A percentile compares a stretch with the other conserved stretches of the same genome.
phyloP scores from a whole-genome alignment of 2,113 vertebrate species.

The Indicator indicator region DNA sequence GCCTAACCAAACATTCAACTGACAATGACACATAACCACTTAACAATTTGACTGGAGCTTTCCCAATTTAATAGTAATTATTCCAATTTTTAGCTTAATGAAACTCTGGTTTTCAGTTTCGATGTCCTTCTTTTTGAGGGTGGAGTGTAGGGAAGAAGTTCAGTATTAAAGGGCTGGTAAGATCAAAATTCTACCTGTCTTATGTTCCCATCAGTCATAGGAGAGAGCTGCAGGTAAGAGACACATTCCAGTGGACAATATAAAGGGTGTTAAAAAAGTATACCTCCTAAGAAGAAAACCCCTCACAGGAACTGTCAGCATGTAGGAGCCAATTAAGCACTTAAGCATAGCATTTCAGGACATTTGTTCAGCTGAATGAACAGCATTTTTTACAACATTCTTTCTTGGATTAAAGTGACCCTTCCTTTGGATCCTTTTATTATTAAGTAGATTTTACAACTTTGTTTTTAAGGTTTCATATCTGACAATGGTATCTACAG shows the following conservation, averaged over 20 bases:
- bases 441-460: background rate
- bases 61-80: background rate
- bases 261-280: background rate
- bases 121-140: background rate
- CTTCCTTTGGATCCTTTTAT: background rate
- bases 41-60: background rate
- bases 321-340: background rate
- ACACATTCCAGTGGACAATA: background rate
- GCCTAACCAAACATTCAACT: background rate
- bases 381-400: background rate
- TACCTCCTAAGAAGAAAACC: background rate
- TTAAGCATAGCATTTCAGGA: background rate
- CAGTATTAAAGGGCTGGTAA: background rate
- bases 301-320: background rate
- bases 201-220: background rate
- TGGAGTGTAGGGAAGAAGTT: background rate
- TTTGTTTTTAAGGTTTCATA: background rate
- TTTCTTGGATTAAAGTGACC: background rate
- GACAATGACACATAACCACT: background rate
- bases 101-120: background rate
- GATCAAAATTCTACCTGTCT: background rate
- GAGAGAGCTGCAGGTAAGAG: background rate
- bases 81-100: background rate
- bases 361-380: background rate
- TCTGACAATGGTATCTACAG: background rate